Conservation (phyloP, 1,140 invertebrate species). For the Ganaspis sp. region DNA sequence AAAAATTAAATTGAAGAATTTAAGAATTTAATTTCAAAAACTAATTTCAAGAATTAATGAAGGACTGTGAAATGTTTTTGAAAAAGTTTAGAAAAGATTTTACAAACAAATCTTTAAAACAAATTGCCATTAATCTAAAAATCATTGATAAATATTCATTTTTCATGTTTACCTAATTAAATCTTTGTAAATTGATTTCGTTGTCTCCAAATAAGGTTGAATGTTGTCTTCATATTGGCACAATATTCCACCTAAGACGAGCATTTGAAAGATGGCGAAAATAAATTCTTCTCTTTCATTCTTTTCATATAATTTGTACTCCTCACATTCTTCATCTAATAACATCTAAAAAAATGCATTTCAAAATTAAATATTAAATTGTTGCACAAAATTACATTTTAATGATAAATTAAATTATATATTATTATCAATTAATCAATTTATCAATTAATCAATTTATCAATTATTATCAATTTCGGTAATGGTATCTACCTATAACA, state of each 20-base stretch:
- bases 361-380: constrained; percentile 29
- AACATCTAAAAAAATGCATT: constrained; percentile 72
- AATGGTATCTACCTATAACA: too few species aligned
- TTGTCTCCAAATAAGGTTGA: constrained; percentile 78
- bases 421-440: too few species aligned
- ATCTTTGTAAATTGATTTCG: constrained; percentile 80
- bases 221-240: constrained; percentile 81
- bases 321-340: constrained; percentile 75
- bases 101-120: too few species aligned
- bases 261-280: constrained; percentile 78
- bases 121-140: too few species aligned
- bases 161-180: constrained; percentile 75
- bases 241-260: constrained; percentile 79
- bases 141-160: constrained; percentile 16
- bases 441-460: too few species aligned
- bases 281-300: constrained; percentile 79
- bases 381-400: neutral
- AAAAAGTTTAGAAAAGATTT: too few species aligned
- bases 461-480: too few species aligned
- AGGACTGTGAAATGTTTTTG: too few species aligned
- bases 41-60: too few species aligned
- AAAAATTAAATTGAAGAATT: too few species aligned
- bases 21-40: too few species aligned
- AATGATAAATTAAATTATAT: neutral
- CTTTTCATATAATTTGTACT: constrained; percentile 74